Conservation (phyloP, 2,888 invertebrate genomes). For the Megaustenia siamemsis region DNA sequence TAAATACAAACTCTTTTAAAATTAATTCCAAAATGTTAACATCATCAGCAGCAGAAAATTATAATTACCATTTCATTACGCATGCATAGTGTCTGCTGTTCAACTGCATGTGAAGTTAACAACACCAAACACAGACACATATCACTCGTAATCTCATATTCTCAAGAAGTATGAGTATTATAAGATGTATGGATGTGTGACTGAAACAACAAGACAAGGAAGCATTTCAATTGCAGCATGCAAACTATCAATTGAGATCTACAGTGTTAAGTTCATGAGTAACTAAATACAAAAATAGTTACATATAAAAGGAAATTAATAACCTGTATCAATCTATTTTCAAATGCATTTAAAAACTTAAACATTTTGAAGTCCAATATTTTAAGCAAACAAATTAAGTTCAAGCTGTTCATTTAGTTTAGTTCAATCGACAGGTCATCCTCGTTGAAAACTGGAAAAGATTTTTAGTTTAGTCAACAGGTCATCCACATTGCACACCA, state of each 20-base stretch:
- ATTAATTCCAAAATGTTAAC: background rate
- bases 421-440: too few relatives aligned
- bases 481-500: too few relatives aligned
- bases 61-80: constrained; percentile 8
- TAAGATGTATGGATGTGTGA: background rate
- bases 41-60: background rate
- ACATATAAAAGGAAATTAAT: too few relatives aligned
- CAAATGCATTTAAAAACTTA: too few relatives aligned
- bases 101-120: constrained; percentile 2
- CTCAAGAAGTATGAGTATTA: constrained; percentile 1
- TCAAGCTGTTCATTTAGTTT: too few relatives aligned
- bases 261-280: background rate
- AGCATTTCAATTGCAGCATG: background rate
- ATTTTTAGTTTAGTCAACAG: too few relatives aligned
- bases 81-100: constrained; percentile 28
- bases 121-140: background rate
- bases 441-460: too few relatives aligned
- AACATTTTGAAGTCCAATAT: too few relatives aligned
- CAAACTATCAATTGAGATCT: background rate
- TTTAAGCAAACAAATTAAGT: too few relatives aligned
- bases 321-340: too few relatives aligned
- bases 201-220: constrained; percentile 6
- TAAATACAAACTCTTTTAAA: too few relatives aligned
- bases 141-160: background rate
- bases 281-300: too few relatives aligned